These are phyloP conservation scores for Hypsibius dujardini DNA, from an alignment of 1,140 invertebrate species.

Conservation along the genomic window DNA sequence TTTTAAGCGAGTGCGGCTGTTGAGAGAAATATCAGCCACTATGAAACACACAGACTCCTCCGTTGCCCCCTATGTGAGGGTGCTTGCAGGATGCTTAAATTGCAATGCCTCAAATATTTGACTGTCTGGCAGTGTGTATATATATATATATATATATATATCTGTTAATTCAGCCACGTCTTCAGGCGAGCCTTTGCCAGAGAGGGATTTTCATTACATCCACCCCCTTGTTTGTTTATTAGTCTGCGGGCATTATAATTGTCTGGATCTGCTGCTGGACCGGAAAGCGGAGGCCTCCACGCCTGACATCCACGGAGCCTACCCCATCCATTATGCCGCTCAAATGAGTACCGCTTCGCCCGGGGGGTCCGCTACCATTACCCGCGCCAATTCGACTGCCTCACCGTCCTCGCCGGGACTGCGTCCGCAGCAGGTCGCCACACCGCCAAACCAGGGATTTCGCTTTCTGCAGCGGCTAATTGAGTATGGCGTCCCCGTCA, in stretches of 20 bases:
- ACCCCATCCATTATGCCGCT: constrained; percentile 86
- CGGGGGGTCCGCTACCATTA: constrained; percentile 20
- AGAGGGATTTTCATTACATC: too few relatives aligned
- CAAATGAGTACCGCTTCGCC: constrained; percentile 56
- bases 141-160: too few relatives aligned
- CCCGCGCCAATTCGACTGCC: neutral
- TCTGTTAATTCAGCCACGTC: too few relatives aligned
- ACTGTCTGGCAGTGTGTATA: too few relatives aligned
- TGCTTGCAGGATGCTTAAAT: too few relatives aligned
- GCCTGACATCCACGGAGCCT: constrained; percentile 78
- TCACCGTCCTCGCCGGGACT: neutral
- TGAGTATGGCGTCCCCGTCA: constrained; percentile 55
- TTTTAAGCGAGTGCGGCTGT: too few relatives aligned
- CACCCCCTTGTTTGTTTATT: constrained; percentile 28
- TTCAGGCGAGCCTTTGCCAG: too few relatives aligned
- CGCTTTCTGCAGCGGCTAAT: constrained; percentile 66
- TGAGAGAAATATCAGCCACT: too few relatives aligned
- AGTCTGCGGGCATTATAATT: constrained; percentile 77
- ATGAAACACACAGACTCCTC: too few relatives aligned
- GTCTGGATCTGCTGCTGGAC: constrained; percentile 59
- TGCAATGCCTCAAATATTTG: too few relatives aligned
- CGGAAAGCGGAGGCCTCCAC: constrained; percentile 62
- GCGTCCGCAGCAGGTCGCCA: neutral
- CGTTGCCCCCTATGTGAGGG: too few relatives aligned
- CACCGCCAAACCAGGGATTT: constrained; percentile 38